These are phyloP conservation scores for Xestoiulus laeticollis DNA, from an alignment of 2,888 invertebrate genomes.

Conservation along the genomic window DNA sequence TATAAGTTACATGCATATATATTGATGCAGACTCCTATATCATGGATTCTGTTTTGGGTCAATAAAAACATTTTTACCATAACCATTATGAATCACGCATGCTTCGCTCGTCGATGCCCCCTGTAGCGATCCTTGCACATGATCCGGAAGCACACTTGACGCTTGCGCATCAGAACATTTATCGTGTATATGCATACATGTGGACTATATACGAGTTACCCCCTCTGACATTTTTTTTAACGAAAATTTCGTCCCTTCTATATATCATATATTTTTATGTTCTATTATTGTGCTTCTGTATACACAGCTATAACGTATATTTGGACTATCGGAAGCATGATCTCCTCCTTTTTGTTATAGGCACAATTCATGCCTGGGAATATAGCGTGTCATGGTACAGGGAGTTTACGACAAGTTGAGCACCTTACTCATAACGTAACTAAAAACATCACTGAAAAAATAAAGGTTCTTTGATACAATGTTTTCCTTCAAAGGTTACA, in stretches of 20 bases:
- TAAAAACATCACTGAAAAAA: too few relatives aligned
- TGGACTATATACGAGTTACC: background rate
- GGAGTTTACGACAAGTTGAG: background rate
- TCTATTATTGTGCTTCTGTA: background rate
- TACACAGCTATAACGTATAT: background rate
- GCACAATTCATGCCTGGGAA: background rate
- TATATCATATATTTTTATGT: background rate
- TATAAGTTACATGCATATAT: too few relatives aligned
- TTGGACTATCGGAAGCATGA: background rate
- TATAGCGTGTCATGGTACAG: background rate
- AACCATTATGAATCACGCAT: background rate
- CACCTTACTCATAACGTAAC: background rate
- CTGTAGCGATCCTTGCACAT: background rate
- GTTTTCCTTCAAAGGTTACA: too few relatives aligned
- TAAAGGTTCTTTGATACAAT: too few relatives aligned
- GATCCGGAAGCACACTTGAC: constrained; percentile 23
- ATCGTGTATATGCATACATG: background rate
- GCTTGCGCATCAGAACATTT: background rate
- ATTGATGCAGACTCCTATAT: too few relatives aligned
- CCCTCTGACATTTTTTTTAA: background rate
- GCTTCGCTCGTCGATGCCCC: background rate
- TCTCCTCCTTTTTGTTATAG: background rate
- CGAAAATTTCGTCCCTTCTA: background rate
- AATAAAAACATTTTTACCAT: background rate
- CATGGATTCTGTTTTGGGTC: background rate